Conservation (phyloP, 2,888 invertebrate genomes). For the Arctia plantaginis region DNA sequence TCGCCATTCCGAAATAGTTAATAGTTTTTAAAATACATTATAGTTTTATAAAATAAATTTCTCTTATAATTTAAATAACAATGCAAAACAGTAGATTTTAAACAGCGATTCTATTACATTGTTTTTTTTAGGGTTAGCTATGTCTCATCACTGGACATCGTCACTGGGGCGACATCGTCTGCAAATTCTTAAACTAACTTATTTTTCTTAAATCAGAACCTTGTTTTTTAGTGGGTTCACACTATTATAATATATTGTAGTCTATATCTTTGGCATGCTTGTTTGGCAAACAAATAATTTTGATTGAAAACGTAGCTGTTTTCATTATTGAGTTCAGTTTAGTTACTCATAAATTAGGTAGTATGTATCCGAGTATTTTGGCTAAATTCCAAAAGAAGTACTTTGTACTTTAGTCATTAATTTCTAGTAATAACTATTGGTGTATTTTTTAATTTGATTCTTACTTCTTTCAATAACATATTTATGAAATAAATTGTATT, state of each 20-base stretch:
- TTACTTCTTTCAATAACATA: background rate
- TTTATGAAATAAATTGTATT: background rate
- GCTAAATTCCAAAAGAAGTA: background rate
- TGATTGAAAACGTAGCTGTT: background rate
- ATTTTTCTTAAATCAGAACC: too few relatives aligned
- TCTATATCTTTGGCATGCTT: background rate
- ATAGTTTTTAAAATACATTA: too few relatives aligned
- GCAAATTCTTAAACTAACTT: too few relatives aligned
- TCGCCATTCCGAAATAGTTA: too few relatives aligned
- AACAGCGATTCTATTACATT: too few relatives aligned
- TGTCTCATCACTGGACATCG: too few relatives aligned
- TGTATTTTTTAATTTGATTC: background rate
- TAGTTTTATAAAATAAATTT: too few relatives aligned
- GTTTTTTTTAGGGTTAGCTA: too few relatives aligned
- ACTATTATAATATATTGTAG: background rate
- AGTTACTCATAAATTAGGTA: background rate
- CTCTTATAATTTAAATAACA: too few relatives aligned
- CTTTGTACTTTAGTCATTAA: background rate
- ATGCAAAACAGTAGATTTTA: too few relatives aligned
- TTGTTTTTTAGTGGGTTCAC: too few relatives aligned
- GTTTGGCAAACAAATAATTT: background rate
- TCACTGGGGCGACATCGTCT: too few relatives aligned
- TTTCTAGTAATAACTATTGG: background rate
- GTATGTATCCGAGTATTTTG: background rate
- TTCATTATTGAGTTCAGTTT: background rate